Conservation (phyloP, 1,140 invertebrate genomes). For the Bombus sylvicola region DNA sequence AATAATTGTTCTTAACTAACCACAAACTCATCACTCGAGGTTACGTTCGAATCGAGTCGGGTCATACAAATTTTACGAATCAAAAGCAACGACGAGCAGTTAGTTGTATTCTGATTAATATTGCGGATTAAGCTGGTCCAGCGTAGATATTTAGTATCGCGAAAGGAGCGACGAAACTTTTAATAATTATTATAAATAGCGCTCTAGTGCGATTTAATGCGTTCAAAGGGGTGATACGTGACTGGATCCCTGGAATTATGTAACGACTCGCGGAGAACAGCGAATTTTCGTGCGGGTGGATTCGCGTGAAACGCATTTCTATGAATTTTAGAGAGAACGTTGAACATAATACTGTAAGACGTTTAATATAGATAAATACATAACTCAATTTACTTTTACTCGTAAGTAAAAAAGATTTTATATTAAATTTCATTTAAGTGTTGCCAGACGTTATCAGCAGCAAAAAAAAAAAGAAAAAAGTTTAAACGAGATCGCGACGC, state of each 20-base stretch:
- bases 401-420: not conserved
- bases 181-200: constrained; percentile 37
- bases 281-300: not conserved
- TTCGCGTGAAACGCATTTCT: not conserved
- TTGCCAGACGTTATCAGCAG: too few species aligned
- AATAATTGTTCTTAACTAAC: constrained; percentile 48
- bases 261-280: not conserved
- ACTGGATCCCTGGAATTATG: constrained; percentile 6
- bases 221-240: too few species aligned
- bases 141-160: not conserved
- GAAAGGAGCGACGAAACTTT: constrained; percentile 42
- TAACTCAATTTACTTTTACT: not conserved
- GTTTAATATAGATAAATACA: not conserved
- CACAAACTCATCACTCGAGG: not conserved
- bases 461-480: not conserved
- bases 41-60: not conserved
- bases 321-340: not conserved
- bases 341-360: not conserved
- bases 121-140: not conserved
- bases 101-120: not conserved
- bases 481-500: not conserved
- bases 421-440: not conserved
- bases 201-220: not conserved
- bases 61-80: not conserved
- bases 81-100: not conserved